Evolutionary conservation across 1,140 invertebrate genomes (phyloP).

Genomic region (Heterodera schachtii): DNA sequence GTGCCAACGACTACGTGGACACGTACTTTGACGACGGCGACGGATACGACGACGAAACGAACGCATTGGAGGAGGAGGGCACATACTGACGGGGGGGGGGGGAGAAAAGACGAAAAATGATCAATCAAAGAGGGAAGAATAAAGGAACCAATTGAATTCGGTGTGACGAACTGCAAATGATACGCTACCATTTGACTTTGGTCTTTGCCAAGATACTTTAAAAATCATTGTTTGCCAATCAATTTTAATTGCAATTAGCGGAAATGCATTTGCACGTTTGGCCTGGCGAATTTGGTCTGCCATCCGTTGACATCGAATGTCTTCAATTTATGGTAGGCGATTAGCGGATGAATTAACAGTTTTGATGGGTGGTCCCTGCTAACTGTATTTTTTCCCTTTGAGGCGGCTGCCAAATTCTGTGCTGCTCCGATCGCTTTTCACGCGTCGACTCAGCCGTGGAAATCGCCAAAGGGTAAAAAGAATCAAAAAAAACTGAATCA

Average conservation of each 20-base stretch:
- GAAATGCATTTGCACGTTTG: conserved; percentile 53
- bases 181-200: too few relatives aligned
- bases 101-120: too few relatives aligned
- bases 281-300: conserved; percentile 60
- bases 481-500: not conserved
- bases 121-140: too few relatives aligned
- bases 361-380: not conserved
- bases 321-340: conserved; percentile 57
- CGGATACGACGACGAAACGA: conserved; percentile 19
- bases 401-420: conserved; percentile 44
- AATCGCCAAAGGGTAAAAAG: conserved; percentile 32
- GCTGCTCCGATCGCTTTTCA: conserved; percentile 44
- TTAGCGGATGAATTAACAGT: conserved; percentile 3
- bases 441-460: conserved; percentile 34
- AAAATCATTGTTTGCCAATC: too few relatives aligned
- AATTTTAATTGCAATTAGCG: too few relatives aligned
- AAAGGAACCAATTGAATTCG: too few relatives aligned
- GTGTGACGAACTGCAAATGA: too few relatives aligned
- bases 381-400: conserved; percentile 28
- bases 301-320: conserved; percentile 51
- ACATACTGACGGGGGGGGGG: not conserved
- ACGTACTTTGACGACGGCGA: conserved; percentile 29
- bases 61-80: conserved; percentile 27
- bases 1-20: conserved; percentile 31
- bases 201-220: too few relatives aligned